Base-by-base conservation (phyloP, 2,113 vertebrate species). In the Acanthisitta chloris region DNA sequence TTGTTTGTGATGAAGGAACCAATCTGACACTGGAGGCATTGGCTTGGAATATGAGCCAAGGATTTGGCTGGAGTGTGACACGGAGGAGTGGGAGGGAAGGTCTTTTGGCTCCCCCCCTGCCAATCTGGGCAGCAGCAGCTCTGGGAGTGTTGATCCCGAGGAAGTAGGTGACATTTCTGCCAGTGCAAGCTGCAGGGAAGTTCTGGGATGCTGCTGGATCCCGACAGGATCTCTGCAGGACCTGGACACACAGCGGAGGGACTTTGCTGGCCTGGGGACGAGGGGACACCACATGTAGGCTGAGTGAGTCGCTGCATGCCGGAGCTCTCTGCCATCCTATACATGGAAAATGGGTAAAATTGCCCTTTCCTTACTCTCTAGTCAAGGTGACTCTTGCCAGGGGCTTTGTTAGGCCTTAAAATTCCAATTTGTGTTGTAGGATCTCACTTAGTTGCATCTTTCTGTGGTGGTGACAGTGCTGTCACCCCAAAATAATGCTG, bases 301-400 rank as follows among this genome's bases (percentile, higher is more conserved):
- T 77, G 84, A 49, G 83, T 1, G 23, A 61, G 4, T 38, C 28
- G 2, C 12, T 10, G 90, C 64, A 76, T 52, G 77, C 78, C 3
- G 9, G 82, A n/a, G n/a, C n/a, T n/a, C n/a, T n/a, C n/a, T 17
- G 74, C 82, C n/a, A 0, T 2, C 54, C 62, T 51, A 66, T 96
- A 95, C 58, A 95, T 97, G 95, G 97, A 92, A 91, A 95, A 94
- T 95, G 94, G 94, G 96, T 97, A 97, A 97, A 90, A 26, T 46
- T 4, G 3, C 46, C 21, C 2, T 49, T 74, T 87, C 48, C 33
- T 77, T 49, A 0, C n/a, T 40, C 9, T 17, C 38, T 76, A 0
- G 3, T 9, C 49, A 3, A 11, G 7, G 43, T 17, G 80, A 24
- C 21, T 76, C 52, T 31, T 49, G 40, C n/a, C 36, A 9, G 31